These are phyloP conservation scores for Rhimphoctona megacephalus DNA, from an alignment of 2,888 invertebrate genomes.

Conservation along the genomic window DNA sequence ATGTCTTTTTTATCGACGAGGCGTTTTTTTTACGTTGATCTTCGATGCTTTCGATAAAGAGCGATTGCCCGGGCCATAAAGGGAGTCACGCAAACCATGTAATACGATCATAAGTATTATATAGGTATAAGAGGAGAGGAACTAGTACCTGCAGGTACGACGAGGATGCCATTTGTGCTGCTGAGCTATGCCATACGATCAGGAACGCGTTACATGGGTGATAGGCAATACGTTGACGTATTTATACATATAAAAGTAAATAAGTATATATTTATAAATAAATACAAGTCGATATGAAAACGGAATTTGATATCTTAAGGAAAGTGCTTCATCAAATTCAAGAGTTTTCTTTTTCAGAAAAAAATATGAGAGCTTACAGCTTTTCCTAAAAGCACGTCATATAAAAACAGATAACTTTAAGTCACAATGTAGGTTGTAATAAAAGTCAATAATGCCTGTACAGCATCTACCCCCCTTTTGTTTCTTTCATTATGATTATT, in stretches of 20 bases:
- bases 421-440: neutral
- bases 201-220: conserved; percentile 30
- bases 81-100: conserved; percentile 39
- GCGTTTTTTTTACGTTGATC: conserved; percentile 5
- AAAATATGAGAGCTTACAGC: neutral
- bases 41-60: conserved; percentile 33
- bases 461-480: neutral
- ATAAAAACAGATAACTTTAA: neutral
- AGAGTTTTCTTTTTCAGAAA: neutral
- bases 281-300: neutral
- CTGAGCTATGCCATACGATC: neutral
- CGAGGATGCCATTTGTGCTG: conserved; percentile 6
- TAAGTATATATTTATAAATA: neutral
- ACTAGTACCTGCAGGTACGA: conserved; percentile 46
- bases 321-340: neutral
- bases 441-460: neutral
- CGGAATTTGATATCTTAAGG: neutral
- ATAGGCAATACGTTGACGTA: conserved; percentile 18
- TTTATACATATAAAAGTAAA: neutral
- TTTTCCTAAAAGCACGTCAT: neutral
- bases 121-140: neutral
- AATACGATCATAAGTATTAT: conserved; percentile 41
- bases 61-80: conserved; percentile 30
- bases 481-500: neutral
- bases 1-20: conserved; percentile 13